Percentiles rank a stretch among this genome's conserved stretches.
Evolutionary conservation across 2,888 invertebrate genomes (phyloP).

Genomic region (Drosophila paramelanica): DNA sequence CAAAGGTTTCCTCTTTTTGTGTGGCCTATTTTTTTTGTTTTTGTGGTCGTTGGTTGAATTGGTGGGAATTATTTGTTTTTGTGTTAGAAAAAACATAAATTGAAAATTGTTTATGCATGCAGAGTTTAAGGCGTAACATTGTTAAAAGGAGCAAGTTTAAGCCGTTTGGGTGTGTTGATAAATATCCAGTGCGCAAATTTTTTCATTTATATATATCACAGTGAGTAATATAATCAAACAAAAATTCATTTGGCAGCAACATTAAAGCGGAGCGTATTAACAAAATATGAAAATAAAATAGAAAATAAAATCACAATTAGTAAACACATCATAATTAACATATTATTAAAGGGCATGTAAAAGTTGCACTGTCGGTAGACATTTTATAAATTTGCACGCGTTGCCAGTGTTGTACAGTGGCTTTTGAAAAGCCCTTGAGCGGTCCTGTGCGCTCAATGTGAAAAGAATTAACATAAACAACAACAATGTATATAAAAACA

Average conservation of each 20-base stretch:
- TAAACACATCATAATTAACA: constrained; percentile 50
- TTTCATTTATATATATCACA: constrained; percentile 12
- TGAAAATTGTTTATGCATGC: constrained; percentile 51
- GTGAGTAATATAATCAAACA: constrained; percentile 20
- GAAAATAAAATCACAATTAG: constrained; percentile 78
- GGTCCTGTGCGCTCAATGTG: constrained; percentile 43
- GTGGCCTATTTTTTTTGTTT: constrained; percentile 89
- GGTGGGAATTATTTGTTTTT: constrained; percentile 18
- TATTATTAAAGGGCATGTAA: constrained; percentile 24
- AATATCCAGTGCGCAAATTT: constrained; percentile 48
- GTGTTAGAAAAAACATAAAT: constrained; percentile 49
- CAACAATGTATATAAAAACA: constrained; percentile 56
- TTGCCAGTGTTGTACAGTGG: constrained; percentile 35
- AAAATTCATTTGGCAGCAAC: constrained; percentile 40
- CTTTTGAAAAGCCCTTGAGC: constrained; percentile 23
- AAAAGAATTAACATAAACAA: constrained; percentile 58
- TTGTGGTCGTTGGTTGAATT: constrained; percentile 56
- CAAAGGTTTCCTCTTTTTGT: constrained; percentile 97
- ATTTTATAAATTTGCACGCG: constrained; percentile 75
- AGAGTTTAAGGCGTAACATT: constrained; percentile 38
- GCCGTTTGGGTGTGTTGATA: constrained; percentile 36
- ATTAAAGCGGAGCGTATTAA: constrained; percentile 58
- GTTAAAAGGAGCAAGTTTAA: constrained; percentile 20
- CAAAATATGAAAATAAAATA: constrained; percentile 73
- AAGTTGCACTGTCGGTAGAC: constrained; percentile 79